Evolutionary conservation across 2,113 vertebrate species (phyloP).

Genomic region (Halichoerus grypus): DNA sequence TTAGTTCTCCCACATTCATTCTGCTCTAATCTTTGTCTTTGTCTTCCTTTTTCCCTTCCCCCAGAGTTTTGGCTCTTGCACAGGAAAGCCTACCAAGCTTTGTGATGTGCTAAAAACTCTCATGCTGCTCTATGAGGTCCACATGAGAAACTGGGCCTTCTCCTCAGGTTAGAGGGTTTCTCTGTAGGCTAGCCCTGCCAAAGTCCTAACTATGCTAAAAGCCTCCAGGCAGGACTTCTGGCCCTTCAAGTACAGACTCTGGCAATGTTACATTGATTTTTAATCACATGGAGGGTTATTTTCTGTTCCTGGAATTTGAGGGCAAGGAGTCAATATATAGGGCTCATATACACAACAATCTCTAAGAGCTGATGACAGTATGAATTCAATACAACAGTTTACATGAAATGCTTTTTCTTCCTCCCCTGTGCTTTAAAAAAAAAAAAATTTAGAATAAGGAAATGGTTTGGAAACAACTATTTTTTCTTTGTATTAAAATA

Average conservation of each 20-base stretch:
- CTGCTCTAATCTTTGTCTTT: not conserved
- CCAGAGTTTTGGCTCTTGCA: conserved; percentile 9
- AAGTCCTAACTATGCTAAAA: not conserved
- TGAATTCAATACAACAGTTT: not conserved
- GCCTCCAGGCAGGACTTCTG: not conserved
- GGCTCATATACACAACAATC: not conserved
- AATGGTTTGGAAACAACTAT: not conserved
- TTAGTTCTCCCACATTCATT: not conserved
- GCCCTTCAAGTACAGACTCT: not conserved
- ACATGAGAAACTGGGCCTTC: not conserved
- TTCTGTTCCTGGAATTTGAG: conserved; percentile 25
- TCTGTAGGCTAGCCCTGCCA: not conserved
- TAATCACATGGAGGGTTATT: not conserved
- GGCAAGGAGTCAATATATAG: not conserved
- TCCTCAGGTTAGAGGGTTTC: not conserved
- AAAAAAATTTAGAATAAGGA: not conserved
- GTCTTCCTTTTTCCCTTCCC: not conserved
- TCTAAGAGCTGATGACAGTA: conserved; percentile 9
- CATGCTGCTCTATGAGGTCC: not conserved
- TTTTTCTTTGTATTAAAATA: conserved; percentile 33
- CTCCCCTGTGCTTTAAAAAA: not conserved
- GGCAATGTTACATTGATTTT: not conserved
- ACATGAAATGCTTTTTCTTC: not conserved
- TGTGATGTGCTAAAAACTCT: not conserved
- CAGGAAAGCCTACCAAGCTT: conserved; percentile 8